Conservation (phyloP, 2,797 vertebrate species). For the Pangasius mekongensis region DNA sequence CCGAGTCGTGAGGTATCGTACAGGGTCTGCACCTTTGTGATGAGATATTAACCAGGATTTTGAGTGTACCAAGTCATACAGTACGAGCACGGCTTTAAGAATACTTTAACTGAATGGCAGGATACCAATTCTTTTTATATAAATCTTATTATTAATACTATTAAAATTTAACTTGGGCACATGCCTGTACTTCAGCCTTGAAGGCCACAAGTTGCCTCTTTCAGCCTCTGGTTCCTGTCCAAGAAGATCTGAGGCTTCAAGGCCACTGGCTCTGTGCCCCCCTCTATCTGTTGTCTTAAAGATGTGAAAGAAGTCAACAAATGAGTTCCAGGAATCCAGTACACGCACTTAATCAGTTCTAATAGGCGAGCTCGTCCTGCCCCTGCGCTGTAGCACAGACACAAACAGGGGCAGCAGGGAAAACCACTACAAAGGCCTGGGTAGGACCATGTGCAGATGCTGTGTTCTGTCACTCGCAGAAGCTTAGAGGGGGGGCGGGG, state of each 20-base stretch:
- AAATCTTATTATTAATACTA: neutral
- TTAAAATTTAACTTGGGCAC: neutral
- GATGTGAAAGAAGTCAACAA: constrained; percentile 45
- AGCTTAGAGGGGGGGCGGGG: constrained; percentile 20
- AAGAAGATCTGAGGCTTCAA: constrained; percentile 30
- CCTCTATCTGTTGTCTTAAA: constrained; percentile 55
- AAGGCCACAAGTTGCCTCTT: neutral
- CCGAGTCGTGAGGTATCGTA: neutral
- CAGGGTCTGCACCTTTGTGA: neutral
- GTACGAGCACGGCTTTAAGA: neutral
- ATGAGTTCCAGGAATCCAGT: constrained; percentile 57
- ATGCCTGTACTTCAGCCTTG: neutral
- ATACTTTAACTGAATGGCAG: neutral
- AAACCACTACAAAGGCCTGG: constrained; percentile 62
- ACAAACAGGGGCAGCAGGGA: constrained; percentile 54
- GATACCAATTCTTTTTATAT: neutral
- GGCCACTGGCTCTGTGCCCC: constrained; percentile 22
- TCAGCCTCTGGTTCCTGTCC: constrained; percentile 7
- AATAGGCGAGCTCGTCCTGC: constrained; percentile 42
- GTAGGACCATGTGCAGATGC: constrained; percentile 51
- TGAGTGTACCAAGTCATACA: neutral
- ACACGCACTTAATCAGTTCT: constrained; percentile 49
- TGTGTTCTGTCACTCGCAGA: constrained; percentile 50
- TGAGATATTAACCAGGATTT: neutral
- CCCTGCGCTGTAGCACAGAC: constrained; percentile 39